Evolutionary conservation across 2,888 invertebrate genomes (phyloP), one percentile per base, ranked within the genome.

Genomic region (Caenorhabditis sp.): DNA sequence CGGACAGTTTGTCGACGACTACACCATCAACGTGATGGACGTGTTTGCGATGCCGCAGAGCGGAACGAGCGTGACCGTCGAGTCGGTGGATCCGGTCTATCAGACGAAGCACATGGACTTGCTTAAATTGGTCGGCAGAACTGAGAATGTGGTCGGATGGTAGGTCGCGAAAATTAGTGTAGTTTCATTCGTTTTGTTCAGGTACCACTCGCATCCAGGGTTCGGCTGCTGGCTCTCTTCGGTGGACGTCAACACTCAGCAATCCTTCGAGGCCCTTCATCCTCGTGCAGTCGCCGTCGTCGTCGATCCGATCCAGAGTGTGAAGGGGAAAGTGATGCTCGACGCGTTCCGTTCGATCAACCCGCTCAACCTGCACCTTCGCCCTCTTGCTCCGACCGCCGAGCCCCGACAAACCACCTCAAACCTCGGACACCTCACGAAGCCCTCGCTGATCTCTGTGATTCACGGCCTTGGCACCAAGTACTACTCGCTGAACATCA

Each of bases 1-100:
- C 92, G 95, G 95, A 80, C 96, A 96, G 92, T 99, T 99, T 91
- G 98, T 99, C n/a, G 99, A 99, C 90, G 99, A 99, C 90, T 99
- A 99, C 90, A 99, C 99, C 50, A 97, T 99, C 1, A 93, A 96
- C 84, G 99, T 99, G 2, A 96, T 98, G 87, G 99, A 99, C 91
- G 99, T 99, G 1, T 99, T 99, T 91, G 99, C 99, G 2, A 99
- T 99, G 99, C 99, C 99, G 20, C 99, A 99, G 45, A 81, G 80
- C 68, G 83, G 82, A 66, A 83, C 83, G 56, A 81, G 80, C 46
- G 80, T 82, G 13, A 80, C 82, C n/a, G 82, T 83, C 20, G 82
- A 83, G 30, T 82, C 82, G 0, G 78, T 83, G 2, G 83, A 83
- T 58, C 83, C 83, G 8, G 82, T 80, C 24, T 83, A 82, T 62